phyloP scores from a whole-genome alignment of 2,888 invertebrate species.

The Sialis lutaria region DNA sequence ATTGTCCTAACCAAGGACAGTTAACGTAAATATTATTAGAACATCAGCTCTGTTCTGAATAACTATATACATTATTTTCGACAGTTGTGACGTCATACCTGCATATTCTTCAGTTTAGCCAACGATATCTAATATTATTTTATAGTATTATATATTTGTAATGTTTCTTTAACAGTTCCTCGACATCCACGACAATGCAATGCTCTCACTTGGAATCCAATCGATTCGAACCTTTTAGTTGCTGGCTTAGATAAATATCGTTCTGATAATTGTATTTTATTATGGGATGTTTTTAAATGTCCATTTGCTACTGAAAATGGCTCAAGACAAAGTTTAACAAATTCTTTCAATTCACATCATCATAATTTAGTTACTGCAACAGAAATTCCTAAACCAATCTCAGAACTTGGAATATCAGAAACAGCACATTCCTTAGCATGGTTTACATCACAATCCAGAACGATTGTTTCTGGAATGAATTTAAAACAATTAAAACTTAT shows the following conservation, averaged over 20 bases:
- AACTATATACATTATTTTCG: too few species aligned
- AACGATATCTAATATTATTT: conserved; percentile 4
- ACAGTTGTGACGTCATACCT: too few species aligned
- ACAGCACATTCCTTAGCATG: conserved; percentile 71
- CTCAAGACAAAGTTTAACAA: conserved; percentile 12
- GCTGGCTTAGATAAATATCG: conserved; percentile 80
- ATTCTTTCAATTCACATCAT: conserved; percentile 21
- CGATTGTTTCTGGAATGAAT: conserved; percentile 79
- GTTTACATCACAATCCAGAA: conserved; percentile 55
- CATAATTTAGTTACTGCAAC: conserved; percentile 23
- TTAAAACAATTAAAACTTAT: conserved; percentile 74
- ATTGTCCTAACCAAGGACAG: too few species aligned
- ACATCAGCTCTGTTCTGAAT: too few species aligned
- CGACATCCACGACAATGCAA: conserved; percentile 75
- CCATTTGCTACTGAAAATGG: conserved; percentile 18
- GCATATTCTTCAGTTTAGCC: too few species aligned
- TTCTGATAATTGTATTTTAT: conserved; percentile 70
- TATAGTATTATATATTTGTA: neutral
- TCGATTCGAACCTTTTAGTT: conserved; percentile 64
- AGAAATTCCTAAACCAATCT: conserved; percentile 39
- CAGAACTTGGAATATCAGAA: conserved; percentile 71
- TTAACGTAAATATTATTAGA: too few species aligned
- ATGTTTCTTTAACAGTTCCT: conserved; percentile 39
- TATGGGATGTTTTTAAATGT: conserved; percentile 67
- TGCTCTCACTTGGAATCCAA: conserved; percentile 73